phyloP scores from a whole-genome alignment of 1,140 invertebrate genomes.

The Acromyrmex heyeri region DNA sequence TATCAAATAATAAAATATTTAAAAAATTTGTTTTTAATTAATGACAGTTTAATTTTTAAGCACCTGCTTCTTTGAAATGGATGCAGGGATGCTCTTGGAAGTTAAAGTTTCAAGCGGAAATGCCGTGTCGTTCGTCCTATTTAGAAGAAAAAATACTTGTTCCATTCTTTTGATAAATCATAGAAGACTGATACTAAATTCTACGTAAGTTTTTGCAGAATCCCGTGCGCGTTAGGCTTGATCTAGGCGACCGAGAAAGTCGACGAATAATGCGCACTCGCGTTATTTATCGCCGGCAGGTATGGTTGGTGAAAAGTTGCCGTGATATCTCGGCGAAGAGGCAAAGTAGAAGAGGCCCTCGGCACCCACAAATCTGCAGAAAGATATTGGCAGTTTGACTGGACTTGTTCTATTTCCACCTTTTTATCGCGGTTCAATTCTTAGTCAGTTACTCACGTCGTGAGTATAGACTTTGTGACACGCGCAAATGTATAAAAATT shows the following conservation, averaged over 20 bases:
- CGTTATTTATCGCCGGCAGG: slow-evolving; percentile 79
- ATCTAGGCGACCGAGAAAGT: slow-evolving; percentile 66
- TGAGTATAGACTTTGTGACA: too few relatives aligned
- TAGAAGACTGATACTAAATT: slow-evolving; percentile 49
- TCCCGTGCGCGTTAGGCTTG: slow-evolving; percentile 57
- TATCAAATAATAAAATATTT: neutral
- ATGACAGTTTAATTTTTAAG: neutral
- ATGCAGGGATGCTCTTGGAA: neutral
- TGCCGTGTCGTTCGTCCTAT: neutral
- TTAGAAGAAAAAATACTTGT: slow-evolving; percentile 28
- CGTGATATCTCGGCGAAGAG: slow-evolving; percentile 71
- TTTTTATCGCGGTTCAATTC: slow-evolving; percentile 58
- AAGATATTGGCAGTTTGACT: slow-evolving; percentile 79
- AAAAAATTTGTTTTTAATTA: neutral
- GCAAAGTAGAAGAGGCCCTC: slow-evolving; percentile 65
- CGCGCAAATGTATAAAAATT: neutral
- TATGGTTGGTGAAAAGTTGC: slow-evolving; percentile 75
- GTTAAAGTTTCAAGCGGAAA: neutral
- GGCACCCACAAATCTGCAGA: slow-evolving; percentile 76
- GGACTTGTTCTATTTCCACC: slow-evolving; percentile 46
- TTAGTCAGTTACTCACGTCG: slow-evolving; percentile 6
- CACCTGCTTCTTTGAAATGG: neutral
- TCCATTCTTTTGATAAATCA: slow-evolving; percentile 44
- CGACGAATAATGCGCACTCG: slow-evolving; percentile 71
- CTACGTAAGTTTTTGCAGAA: slow-evolving; percentile 49